Percentiles rank a stretch among this genome's conserved stretches.
Evolutionary conservation across 1,140 invertebrate species (phyloP).

Genomic region (Berghia stephanieae): DNA sequence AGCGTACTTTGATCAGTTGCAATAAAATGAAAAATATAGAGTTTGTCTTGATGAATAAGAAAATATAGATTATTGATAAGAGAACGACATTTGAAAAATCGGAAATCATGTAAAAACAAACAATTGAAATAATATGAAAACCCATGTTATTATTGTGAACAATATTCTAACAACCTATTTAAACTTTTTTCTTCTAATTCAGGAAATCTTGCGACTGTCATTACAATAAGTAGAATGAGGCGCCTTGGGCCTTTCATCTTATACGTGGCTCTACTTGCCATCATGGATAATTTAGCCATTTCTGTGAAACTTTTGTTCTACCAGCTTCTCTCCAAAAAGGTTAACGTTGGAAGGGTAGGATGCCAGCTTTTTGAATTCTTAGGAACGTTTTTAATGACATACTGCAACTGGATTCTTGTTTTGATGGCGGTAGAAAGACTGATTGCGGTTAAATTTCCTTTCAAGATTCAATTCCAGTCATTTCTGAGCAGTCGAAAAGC

Average conservation of each 20-base stretch:
- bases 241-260: slow-evolving; percentile 46
- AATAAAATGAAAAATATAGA: no score
- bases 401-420: slow-evolving; percentile 56
- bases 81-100: no score
- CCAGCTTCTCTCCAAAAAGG: slow-evolving; percentile 29
- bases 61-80: no score
- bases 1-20: no score
- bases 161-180: no score
- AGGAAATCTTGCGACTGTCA: slow-evolving; percentile 49
- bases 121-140: no score
- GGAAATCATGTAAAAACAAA: no score
- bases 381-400: slow-evolving; percentile 46
- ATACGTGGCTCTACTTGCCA: slow-evolving; percentile 49
- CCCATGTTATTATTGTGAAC: no score
- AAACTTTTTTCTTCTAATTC: no score
- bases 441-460: slow-evolving; percentile 21
- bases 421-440: slow-evolving; percentile 53
- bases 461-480: slow-evolving; percentile 8
- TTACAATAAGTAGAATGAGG: slow-evolving; percentile 45
- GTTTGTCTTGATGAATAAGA: no score
- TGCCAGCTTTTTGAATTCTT: slow-evolving; percentile 42
- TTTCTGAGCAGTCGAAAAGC: background rate
- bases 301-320: slow-evolving; percentile 43
- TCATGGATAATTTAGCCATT: slow-evolving; percentile 47
- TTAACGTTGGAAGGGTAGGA: slow-evolving; percentile 31